A percentile compares a stretch with the other conserved stretches of the same genome.
Conservation (phyloP, 2,113 vertebrate species). For the Ginglymostoma cirratum region DNA sequence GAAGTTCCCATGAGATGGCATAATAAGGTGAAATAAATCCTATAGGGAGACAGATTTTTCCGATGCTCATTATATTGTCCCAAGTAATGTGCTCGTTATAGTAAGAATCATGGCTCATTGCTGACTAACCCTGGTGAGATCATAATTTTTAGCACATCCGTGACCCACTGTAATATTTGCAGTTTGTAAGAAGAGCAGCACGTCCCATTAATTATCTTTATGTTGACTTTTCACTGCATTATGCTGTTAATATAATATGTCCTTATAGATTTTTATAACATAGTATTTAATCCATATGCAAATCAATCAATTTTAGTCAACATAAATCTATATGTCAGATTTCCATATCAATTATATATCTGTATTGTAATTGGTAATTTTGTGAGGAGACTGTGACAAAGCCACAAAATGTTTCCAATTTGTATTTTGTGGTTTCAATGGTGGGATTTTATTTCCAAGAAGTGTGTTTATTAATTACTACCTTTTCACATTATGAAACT, state of each 20-base stretch:
- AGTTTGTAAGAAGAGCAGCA: not conserved
- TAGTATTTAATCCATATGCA: not conserved
- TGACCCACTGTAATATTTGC: not conserved
- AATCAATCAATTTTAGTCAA: not conserved
- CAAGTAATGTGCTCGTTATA: not conserved
- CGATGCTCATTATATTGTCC: not conserved
- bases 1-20: not conserved
- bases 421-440: not conserved
- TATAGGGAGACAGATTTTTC: not conserved
- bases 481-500: not conserved
- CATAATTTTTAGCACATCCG: conserved; percentile 14
- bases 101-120: not conserved
- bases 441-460: too few relatives aligned
- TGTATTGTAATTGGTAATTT: not conserved
- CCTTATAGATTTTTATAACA: not conserved
- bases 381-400: not conserved
- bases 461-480: not conserved
- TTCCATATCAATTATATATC: not conserved
- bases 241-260: not conserved
- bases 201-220: not conserved
- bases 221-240: not conserved
- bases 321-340: not conserved
- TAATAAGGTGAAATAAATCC: not conserved
- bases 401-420: not conserved
- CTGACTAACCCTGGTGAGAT: not conserved